Conservation (phyloP, 2,113 vertebrate genomes). For the Neofelis nebulosa region DNA sequence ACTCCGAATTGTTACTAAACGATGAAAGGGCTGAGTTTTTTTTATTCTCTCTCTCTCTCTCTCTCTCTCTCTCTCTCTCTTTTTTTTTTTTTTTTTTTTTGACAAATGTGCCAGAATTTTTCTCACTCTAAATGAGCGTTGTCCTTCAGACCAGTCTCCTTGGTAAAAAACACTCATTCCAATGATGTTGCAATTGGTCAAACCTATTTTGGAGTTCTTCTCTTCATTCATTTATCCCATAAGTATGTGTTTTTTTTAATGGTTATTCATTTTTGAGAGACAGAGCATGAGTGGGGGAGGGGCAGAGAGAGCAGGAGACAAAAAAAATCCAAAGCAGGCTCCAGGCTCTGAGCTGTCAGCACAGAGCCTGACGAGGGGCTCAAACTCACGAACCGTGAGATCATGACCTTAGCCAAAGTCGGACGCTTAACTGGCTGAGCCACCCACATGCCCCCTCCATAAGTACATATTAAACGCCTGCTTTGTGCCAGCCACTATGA, state of each 20-base stretch:
- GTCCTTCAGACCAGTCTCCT: not conserved
- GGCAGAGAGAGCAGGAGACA: no score
- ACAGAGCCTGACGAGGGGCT: no score
- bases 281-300: no score
- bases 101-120: not conserved
- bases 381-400: no score
- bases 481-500: not conserved
- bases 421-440: no score
- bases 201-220: not conserved
- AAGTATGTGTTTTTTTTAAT: not conserved
- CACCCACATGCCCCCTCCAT: not conserved
- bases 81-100: not conserved
- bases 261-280: no score
- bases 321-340: no score
- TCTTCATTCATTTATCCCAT: not conserved
- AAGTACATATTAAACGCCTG: not conserved
- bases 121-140: constrained; percentile 1
- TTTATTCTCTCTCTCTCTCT: not conserved
- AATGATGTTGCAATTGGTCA: not conserved
- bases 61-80: not conserved
- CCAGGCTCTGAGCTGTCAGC: no score
- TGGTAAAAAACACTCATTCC: not conserved
- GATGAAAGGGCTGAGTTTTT: not conserved
- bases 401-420: no score
- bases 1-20: constrained; percentile 19